Evolutionary conservation across 2,113 vertebrate genomes (phyloP), one percentile per base, ranked within the genome.

Genomic region (Cryptomyrus ogoouensis): DNA sequence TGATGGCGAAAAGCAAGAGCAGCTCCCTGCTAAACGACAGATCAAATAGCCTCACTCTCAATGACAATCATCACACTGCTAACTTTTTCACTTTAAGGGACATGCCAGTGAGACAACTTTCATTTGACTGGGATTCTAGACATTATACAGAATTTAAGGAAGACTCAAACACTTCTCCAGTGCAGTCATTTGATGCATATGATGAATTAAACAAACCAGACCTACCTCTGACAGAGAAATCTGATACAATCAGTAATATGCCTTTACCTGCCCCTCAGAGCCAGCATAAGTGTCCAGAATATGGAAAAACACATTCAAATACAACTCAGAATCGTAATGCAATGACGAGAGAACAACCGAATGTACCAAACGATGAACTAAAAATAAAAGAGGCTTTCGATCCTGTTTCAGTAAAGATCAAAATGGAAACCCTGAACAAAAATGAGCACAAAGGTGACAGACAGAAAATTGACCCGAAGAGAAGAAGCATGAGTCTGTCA

Each of bases 1-100:
- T 7, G 80, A 89, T 92, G 46, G 88, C 90, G 70, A 91, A 90
- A 53, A 47, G 94, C 88, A 95, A 95, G 89, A 95, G 94, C 90
- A 96, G 95, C 91, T 95, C 93, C 19, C 44, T 94, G 89, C 91
- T 95, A 21, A 94, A 92, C 27, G 95, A 93, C 83, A 93, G 93
- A 89, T 62, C 92, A 91, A 88, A 56, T 9, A 62, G 44, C n/a
- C 91, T 89, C 90, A 49, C 87, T 66, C 91, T 90, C 77, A 44
- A 17, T 86, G 89, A 84, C 39, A 92, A 94, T 74, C 91, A 39
- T 10, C 2, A 80, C 0, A 39, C 74, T 49, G 70, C 50, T 27
- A 44, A 91, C 52, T 88, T 89, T 27, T 74, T 88, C 1, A 90
- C 91, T 49, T 92, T 91, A 66, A 94, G 93, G 86, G 92, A 93